Conservation (phyloP, 2,888 invertebrate species). For the Epirrita christyi region DNA sequence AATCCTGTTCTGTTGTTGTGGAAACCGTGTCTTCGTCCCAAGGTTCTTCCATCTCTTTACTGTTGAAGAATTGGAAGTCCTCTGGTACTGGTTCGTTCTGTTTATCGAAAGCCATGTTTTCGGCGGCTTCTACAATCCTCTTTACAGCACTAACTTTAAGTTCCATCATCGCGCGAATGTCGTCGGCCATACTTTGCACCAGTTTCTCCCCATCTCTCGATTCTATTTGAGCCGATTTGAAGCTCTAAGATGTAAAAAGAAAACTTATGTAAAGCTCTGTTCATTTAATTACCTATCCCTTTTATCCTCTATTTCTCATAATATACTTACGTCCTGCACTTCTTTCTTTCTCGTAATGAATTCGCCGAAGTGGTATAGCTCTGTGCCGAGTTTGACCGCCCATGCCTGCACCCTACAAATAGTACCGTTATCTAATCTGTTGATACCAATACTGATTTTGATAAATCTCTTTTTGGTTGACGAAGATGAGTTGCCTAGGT, state of each 20-base stretch:
- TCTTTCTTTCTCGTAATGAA: constrained; percentile 91
- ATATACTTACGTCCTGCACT: constrained; percentile 88
- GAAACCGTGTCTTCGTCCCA: constrained; percentile 77
- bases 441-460: background rate
- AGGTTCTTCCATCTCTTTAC: constrained; percentile 88
- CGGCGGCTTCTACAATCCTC: constrained; percentile 95
- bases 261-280: background rate
- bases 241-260: constrained; percentile 85
- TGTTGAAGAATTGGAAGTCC: constrained; percentile 88
- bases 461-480: background rate
- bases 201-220: constrained; percentile 91
- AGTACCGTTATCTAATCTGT: constrained; percentile 12
- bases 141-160: constrained; percentile 94
- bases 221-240: constrained; percentile 90
- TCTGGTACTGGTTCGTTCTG: constrained; percentile 82
- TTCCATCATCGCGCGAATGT: constrained; percentile 95
- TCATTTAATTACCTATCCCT: background rate
- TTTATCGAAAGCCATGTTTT: constrained; percentile 89
- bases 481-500: background rate
- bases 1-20: constrained; percentile 82
- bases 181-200: constrained; percentile 92
- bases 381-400: constrained; percentile 92
- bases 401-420: constrained; percentile 89
- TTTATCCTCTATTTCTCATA: background rate
- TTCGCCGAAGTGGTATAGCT: constrained; percentile 92